These are phyloP conservation scores for Macaca nemestrina DNA, from an alignment of 2,113 vertebrate genomes.

Conservation along the genomic window DNA sequence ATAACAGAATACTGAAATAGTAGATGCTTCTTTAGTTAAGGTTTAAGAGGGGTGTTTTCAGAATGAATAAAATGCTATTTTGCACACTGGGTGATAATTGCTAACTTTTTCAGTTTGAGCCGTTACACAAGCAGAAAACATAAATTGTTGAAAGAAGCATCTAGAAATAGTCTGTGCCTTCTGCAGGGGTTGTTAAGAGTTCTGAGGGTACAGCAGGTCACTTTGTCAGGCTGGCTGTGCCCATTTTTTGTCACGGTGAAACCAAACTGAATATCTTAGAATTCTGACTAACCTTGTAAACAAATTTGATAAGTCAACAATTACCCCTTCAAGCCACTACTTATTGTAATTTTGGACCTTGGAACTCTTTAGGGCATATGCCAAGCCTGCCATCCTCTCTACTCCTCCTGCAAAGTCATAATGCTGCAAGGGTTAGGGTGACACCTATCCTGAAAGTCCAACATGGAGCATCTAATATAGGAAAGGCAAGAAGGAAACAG, in stretches of 20 bases:
- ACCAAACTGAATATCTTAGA: not conserved
- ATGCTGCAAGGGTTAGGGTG: not conserved
- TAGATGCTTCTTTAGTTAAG: not conserved
- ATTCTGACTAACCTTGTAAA: not conserved
- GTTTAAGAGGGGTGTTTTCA: not conserved
- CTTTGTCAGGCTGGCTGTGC: rapidly evolving
- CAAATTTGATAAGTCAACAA: not conserved
- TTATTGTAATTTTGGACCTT: not conserved
- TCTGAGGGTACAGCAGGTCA: not conserved
- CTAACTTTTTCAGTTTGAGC: not conserved
- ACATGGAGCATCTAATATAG: not conserved
- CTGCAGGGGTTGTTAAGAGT: too few species aligned
- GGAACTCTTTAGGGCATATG: not conserved
- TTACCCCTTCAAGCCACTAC: not conserved
- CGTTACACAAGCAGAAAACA: not conserved
- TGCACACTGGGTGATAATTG: too few species aligned
- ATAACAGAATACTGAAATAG: not conserved
- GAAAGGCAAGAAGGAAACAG: not conserved
- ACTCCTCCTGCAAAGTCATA: not conserved
- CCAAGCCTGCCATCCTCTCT: not conserved
- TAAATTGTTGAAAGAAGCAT: not conserved
- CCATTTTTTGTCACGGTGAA: not conserved
- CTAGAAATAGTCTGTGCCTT: not conserved
- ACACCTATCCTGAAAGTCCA: not conserved
- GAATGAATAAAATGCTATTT: not conserved